Base-by-base conservation (phyloP, 2,113 vertebrate genomes). In the Stictonetta naevosa region DNA sequence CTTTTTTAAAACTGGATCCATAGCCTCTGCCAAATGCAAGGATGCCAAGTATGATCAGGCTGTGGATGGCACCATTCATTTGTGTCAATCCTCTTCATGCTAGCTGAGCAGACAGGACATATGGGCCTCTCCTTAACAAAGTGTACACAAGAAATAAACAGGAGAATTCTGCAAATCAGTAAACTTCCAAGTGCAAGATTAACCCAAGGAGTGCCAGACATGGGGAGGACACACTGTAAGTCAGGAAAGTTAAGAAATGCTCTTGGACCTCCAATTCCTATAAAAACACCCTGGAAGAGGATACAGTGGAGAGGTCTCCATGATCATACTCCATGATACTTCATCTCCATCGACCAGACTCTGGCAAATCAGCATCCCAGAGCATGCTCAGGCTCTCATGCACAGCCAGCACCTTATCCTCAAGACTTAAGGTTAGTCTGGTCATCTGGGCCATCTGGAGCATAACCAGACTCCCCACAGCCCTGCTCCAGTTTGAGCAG, bases 101-200 rank as follows among this genome's bases (percentile, higher is more conserved):
- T 46, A 83, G 71, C 77, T 87, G 66, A 95, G 88, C 83, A 95
- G 88, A 93, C 74, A 97, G 77, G 95, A 94, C 95, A 93, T 90
- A 94, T 66, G 81, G 85, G 80, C 77, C 74, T 69, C 63, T 62
- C 85, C 73, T 94, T 86, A 94, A 76, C 71, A 13, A 94, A 95
- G 78, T 9, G 29, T 66, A 83, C 90, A 78, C 48, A 69, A 77
- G 78, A 93, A 84, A 88, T 55, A 92, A 79, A 73, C 26, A 77
- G 52, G 72, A 83, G 64, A 92, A 66, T 76, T 86, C 62, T 72
- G 67, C 67, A 88, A 81, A 90, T 59, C 23, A 7, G 52, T 81
- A 83, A 78, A 83, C 38, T 93, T 85, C 28, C 50, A 83, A 87
- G 79, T 42, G 31, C 42, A 83, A 86, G 53, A 93, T 95, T 86